Evolutionary conservation across 1,140 invertebrate species (phyloP).

Genomic region (Euura lappo): DNA sequence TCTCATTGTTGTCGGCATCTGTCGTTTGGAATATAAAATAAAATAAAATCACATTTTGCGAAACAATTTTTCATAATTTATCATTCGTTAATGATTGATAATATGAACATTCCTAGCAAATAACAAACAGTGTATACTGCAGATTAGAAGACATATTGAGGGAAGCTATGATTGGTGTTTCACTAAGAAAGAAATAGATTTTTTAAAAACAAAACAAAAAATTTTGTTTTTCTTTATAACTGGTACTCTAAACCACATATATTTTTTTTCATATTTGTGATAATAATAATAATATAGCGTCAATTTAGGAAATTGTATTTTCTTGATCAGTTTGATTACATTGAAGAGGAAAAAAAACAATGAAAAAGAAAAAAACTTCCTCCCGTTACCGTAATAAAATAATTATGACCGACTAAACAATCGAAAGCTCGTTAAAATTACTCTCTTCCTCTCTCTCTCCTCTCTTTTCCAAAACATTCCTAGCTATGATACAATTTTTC

Average conservation of each 20-base stretch:
- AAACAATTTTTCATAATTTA: conserved; percentile 33
- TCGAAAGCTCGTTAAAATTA: no score
- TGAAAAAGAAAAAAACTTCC: neutral
- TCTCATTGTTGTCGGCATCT: no score
- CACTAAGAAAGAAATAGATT: conserved; percentile 31
- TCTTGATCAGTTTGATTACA: neutral
- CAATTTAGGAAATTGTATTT: neutral
- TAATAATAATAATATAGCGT: neutral
- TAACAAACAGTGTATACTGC: conserved; percentile 40
- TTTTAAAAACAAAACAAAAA: neutral
- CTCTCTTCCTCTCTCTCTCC: no score
- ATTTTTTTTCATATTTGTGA: neutral
- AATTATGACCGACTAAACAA: no score
- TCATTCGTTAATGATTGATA: conserved; percentile 26
- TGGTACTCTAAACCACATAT: neutral
- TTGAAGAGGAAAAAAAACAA: neutral
- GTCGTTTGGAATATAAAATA: conserved; percentile 17
- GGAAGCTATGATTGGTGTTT: conserved; percentile 42
- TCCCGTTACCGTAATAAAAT: no score
- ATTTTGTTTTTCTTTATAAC: conserved; percentile 5
- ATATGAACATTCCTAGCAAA: conserved; percentile 50
- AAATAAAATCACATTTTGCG: conserved; percentile 26
- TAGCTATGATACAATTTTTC: conserved; percentile 6
- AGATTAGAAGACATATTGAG: conserved; percentile 50
- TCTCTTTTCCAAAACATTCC: neutral